Evolutionary conservation across 23 tunicate species (phyloP).

Genomic region (Ciona savignyi): DNA sequence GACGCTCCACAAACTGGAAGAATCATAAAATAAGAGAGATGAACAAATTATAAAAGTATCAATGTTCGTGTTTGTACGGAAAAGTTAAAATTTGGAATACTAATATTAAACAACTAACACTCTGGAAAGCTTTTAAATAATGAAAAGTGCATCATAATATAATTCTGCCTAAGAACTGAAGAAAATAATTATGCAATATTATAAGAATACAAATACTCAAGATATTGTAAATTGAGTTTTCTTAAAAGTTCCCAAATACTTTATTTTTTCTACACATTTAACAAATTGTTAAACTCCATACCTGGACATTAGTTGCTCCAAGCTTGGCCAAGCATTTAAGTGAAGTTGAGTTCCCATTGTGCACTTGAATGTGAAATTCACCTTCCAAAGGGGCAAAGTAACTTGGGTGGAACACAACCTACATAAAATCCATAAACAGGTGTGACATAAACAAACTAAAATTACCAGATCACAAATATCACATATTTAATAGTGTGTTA

Average conservation of each 20-base stretch:
- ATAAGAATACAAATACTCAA: no score
- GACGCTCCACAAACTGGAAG: conserved; percentile 63
- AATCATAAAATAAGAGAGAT: not conserved
- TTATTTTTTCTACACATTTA: no score
- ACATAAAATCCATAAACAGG: not conserved
- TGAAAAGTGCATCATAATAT: no score
- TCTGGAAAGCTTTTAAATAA: no score
- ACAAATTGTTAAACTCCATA: conserved; percentile 6
- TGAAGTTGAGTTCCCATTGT: conserved; percentile 63
- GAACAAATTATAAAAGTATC: not conserved
- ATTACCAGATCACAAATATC: no score
- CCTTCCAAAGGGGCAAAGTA: conserved; percentile 96
- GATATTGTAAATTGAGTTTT: no score
- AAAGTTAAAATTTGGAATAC: not conserved
- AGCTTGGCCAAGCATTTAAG: conserved; percentile 74
- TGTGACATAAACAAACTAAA: no score
- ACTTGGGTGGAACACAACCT: conserved; percentile 95
- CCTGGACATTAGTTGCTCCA: conserved; percentile 74
- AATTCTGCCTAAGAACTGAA: no score
- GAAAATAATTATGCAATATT: no score
- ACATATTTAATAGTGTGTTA: no score
- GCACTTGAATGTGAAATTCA: conserved; percentile 77
- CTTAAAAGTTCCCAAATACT: no score
- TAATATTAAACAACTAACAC: not conserved
- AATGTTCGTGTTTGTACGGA: not conserved